Evolutionary conservation across 2,113 vertebrate species (phyloP), one percentile per base, ranked within the genome.

Genomic region (Scortum barcoo): DNA sequence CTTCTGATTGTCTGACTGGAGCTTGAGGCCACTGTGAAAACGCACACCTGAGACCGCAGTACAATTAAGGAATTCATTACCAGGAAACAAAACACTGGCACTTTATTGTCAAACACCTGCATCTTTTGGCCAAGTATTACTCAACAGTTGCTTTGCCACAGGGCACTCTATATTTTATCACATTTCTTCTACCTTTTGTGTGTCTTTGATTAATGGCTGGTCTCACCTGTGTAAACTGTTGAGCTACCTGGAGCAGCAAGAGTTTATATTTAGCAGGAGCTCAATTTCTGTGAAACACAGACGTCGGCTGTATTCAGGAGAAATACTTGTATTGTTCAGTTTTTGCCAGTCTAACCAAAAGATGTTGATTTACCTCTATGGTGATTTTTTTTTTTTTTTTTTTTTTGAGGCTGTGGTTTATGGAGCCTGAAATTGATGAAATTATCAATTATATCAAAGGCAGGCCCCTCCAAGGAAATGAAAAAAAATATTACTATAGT

Each of bases 1-100:
- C 58, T 1, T 46, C 67, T 71, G 71, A 90, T 86, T 89, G 88
- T 86, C 51, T 62, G 42, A 83, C 3, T 20, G 1, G 8, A 65
- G 68, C 76, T 28, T 26, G 51, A 76, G 73, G 44, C 76, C 22
- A 48, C 0, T 3, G 28, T 2, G 26, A 66, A 51, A 28, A 36
- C 10, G 5, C 87, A 9, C 88, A 89, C 51, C 66, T 85, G 84
- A 63, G 16, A 58, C 30, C 20, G 3, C 22, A 24, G 40, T 2
- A 4, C 28, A 26, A 28, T 69, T 36, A 36, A 76, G 60, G 20
- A 6, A 28, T 70, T 30, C 44, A 79, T 54, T 20, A 53, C 5
- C 33, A 26, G 33, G 14, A 70, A 16, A 38, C 46, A 4, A 48
- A 19, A 4, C 40, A 16, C 16, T 7, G 5, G 16, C 16, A 17